These are phyloP conservation scores for Hemitrygon akajei DNA, from an alignment of 2,797 vertebrate genomes.

Conservation along the genomic window DNA sequence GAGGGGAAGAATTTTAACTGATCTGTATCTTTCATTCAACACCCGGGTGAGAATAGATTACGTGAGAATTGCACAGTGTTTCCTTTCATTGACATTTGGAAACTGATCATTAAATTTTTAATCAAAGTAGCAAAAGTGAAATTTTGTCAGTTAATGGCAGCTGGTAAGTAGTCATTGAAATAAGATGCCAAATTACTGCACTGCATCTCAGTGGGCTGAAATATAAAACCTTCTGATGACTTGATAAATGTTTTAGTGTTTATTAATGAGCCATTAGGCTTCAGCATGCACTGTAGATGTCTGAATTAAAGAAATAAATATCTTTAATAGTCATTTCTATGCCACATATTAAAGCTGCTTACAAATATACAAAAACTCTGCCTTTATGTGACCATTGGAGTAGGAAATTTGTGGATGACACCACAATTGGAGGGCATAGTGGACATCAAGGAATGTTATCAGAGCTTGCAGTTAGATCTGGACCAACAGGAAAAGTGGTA, in stretches of 20 bases:
- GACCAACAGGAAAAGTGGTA: too few relatives aligned
- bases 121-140: conserved; percentile 10
- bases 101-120: conserved; percentile 5
- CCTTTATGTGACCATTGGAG: too few relatives aligned
- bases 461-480: too few relatives aligned
- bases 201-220: not conserved
- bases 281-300: not conserved
- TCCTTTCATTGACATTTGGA: conserved; percentile 12
- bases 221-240: not conserved
- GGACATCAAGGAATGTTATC: too few relatives aligned
- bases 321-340: not conserved
- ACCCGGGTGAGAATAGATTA: not conserved
- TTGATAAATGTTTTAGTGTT: conserved; percentile 13
- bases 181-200: not conserved
- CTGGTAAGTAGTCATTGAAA: not conserved
- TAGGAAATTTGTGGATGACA: too few relatives aligned
- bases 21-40: not conserved
- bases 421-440: too few relatives aligned
- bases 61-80: not conserved
- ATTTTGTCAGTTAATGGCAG: conserved; percentile 3
- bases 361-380: not conserved
- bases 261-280: not conserved
- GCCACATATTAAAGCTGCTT: not conserved
- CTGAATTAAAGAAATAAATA: not conserved
- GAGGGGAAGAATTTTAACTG: not conserved